phyloP scores from a whole-genome alignment of 2,888 invertebrate genomes.

The Acrocera orbiculus region DNA sequence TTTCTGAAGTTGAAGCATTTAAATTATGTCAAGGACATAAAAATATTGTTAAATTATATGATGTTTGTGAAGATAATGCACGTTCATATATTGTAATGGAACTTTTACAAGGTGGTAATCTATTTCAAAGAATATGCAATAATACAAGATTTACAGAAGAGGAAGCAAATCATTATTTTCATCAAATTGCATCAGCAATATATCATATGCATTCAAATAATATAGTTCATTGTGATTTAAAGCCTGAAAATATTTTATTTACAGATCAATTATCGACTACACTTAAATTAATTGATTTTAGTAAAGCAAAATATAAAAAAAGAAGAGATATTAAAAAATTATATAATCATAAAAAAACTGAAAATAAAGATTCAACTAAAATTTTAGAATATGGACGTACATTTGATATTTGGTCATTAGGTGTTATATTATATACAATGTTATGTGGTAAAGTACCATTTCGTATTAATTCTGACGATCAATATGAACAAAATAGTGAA shows the following conservation, averaged over 20 bases:
- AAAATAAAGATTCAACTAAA: constrained; percentile 30
- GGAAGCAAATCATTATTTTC: constrained; percentile 60
- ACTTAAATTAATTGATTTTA: constrained; percentile 90
- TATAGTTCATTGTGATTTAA: constrained; percentile 84
- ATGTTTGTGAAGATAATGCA: constrained; percentile 68
- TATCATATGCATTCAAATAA: constrained; percentile 66
- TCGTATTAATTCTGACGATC: constrained; percentile 18
- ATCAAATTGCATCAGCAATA: constrained; percentile 68
- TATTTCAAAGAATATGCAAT: constrained; percentile 46
- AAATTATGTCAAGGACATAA: constrained; percentile 74
- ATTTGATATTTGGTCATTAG: constrained; percentile 92
- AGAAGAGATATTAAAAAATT: constrained; percentile 17
- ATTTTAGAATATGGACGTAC: constrained; percentile 55
- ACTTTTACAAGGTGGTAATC: constrained; percentile 66
- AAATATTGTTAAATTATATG: constrained; percentile 68
- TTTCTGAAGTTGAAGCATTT: constrained; percentile 54
- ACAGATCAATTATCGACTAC: constrained; percentile 31
- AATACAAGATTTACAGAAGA: constrained; percentile 55
- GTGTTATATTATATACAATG: constrained; percentile 61
- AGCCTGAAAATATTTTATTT: constrained; percentile 59
- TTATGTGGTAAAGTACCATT: constrained; percentile 80
- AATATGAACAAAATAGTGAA: background rate
- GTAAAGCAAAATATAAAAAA: constrained; percentile 52
- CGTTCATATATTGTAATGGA: constrained; percentile 87
- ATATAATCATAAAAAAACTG: constrained; percentile 10